Conservation (phyloP, 2,888 invertebrate genomes). For the Aporophyla lueneburgensis region DNA sequence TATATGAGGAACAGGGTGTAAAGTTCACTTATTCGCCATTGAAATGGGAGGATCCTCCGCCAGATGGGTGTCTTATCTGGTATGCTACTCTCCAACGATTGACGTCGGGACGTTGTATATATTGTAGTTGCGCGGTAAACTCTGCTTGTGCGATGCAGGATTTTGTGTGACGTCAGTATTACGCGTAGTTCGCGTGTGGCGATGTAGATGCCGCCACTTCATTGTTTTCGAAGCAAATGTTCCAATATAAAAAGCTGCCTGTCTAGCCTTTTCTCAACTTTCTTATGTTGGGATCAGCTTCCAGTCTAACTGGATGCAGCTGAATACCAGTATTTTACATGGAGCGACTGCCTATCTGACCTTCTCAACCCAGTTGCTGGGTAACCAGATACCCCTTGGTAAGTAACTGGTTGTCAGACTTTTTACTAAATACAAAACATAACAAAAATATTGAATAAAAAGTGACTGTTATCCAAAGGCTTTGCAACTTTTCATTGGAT, state of each 20-base stretch:
- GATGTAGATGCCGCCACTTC: too few species aligned
- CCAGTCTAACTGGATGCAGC: background rate
- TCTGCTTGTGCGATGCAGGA: too few species aligned
- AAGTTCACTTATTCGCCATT: too few species aligned
- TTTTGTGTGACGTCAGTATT: too few species aligned
- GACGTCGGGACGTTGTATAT: too few species aligned
- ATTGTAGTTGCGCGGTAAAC: too few species aligned
- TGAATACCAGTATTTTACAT: background rate
- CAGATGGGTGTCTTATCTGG: too few species aligned
- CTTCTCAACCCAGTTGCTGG: background rate
- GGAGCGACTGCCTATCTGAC: background rate
- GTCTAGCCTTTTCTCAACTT: background rate
- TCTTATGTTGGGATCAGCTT: background rate
- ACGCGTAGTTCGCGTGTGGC: too few species aligned
- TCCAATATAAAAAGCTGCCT: background rate
- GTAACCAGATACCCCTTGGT: background rate
- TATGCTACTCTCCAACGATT: too few species aligned
- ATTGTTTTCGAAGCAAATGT: background rate
- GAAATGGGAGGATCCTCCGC: too few species aligned
- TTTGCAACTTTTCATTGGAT: background rate
- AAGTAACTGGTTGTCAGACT: background rate
- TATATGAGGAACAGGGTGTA: too few species aligned
- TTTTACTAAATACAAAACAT: background rate
- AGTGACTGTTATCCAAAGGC: background rate
- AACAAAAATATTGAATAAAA: background rate